Percentiles rank a stretch among this genome's conserved stretches.
Conservation (phyloP, 2,113 vertebrate genomes). For the rat (Rattus norvegicus) region GRCr8 NC_086031.1:96624001-96624500, state of each 20-base stretch:
- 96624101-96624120: background rate
- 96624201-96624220: constrained; percentile 33
- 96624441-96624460: constrained; percentile 16
- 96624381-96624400: background rate
- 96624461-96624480: constrained; percentile 31
- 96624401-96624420: background rate
- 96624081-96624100: background rate
- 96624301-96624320: background rate
- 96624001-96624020: background rate
- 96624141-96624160: background rate
- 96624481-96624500: background rate
- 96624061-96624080: constrained; percentile 16
- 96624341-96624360: background rate
- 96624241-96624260: background rate
- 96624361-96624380: background rate
- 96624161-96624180: constrained; percentile 33
- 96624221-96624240: constrained; percentile 17
- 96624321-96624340: background rate
- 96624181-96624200: constrained; percentile 11
- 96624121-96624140: background rate
- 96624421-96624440: constrained; percentile 12
- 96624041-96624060: background rate
- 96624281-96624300: background rate
- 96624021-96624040: background rate
- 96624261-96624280: background rate